Evolutionary conservation across 2,888 invertebrate species (phyloP).

Genomic region (Exephanes ischioxanthus): DNA sequence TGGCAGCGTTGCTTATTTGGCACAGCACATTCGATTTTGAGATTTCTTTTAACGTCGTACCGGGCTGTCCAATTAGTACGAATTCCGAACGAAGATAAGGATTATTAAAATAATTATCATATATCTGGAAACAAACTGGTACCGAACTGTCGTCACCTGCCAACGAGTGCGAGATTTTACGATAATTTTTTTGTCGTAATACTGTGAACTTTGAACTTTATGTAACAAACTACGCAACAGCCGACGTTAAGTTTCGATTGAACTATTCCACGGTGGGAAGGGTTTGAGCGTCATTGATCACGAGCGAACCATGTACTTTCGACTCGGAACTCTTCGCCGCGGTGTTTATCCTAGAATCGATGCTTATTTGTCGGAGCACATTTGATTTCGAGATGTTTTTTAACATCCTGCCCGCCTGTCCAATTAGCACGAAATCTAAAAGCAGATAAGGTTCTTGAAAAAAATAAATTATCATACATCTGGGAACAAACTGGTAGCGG

Average conservation of each 20-base stretch:
- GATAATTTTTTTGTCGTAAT: neutral
- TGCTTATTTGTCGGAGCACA: neutral
- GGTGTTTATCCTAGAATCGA: neutral
- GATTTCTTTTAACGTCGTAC: neutral
- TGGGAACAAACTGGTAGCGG: too few relatives aligned
- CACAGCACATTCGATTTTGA: neutral
- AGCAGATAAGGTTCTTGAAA: too few relatives aligned
- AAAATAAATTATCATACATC: too few relatives aligned
- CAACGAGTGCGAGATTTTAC: neutral
- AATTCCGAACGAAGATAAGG: neutral
- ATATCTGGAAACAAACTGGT: neutral
- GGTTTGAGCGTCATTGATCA: conserved; percentile 29
- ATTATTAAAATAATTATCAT: neutral
- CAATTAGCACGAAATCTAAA: too few relatives aligned
- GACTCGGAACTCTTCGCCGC: conserved; percentile 31
- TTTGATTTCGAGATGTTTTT: neutral
- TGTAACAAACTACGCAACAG: conserved; percentile 37
- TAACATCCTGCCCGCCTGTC: too few relatives aligned
- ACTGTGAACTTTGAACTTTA: conserved; percentile 29
- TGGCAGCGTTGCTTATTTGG: neutral
- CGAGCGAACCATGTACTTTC: conserved; percentile 12
- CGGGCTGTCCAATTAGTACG: neutral
- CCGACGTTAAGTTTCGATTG: conserved; percentile 48
- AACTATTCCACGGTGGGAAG: conserved; percentile 49
- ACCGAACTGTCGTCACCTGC: neutral